Evolutionary conservation across 2,113 vertebrate genomes (phyloP).

Genomic region (Archocentrus centrarchus): DNA sequence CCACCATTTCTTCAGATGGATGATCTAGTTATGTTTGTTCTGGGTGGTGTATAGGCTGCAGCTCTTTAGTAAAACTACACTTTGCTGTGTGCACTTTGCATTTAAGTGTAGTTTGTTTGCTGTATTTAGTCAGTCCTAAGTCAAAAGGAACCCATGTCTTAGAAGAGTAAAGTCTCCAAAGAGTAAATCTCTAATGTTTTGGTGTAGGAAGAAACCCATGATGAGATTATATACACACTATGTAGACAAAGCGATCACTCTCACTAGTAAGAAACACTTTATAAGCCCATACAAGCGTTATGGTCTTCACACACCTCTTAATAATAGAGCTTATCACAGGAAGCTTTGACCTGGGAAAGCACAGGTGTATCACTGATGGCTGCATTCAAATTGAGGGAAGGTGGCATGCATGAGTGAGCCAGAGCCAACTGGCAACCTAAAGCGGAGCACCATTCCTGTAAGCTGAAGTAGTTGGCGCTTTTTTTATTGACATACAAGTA

Average conservation of each 20-base stretch:
- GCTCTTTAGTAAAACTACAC: not conserved
- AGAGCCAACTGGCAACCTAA: not conserved
- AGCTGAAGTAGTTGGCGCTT: not conserved
- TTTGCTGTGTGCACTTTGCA: not conserved
- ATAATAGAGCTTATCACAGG: not conserved
- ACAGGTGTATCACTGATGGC: not conserved
- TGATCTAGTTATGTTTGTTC: not conserved
- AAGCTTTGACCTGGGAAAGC: not conserved
- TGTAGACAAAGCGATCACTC: not conserved
- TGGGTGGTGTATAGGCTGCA: not conserved
- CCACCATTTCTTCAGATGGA: conserved; percentile 1
- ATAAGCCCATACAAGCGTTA: not conserved
- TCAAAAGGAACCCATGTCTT: not conserved
- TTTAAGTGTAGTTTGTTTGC: not conserved
- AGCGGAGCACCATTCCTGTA: not conserved
- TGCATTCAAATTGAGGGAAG: conserved; percentile 12
- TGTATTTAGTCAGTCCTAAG: not conserved
- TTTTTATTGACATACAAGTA: not conserved
- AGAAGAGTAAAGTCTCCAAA: not conserved
- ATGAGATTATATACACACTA: not conserved
- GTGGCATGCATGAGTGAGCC: not conserved
- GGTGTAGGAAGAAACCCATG: not conserved
- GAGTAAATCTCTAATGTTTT: not conserved
- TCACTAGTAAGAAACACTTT: not conserved
- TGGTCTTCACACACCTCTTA: not conserved